Evolutionary conservation across 2,888 invertebrate genomes (phyloP).

Genomic region (Platycnemis pennipes): DNA sequence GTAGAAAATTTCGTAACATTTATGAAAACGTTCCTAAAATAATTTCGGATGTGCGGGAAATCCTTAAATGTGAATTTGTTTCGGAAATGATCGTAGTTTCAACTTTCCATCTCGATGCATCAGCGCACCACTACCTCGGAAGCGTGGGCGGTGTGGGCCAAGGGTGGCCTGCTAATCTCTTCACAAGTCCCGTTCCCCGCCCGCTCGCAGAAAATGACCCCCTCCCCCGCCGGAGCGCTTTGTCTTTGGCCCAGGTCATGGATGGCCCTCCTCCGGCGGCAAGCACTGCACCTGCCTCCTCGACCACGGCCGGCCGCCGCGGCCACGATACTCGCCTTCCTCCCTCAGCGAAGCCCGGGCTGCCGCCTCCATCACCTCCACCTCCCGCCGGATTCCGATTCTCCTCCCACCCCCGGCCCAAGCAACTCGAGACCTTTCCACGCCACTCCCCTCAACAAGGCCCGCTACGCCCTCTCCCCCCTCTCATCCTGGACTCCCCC

Average conservation of each 20-base stretch:
- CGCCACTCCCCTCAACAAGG: background rate
- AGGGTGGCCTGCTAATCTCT: background rate
- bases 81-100: too few relatives aligned
- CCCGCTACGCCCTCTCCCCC: background rate
- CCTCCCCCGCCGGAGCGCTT: background rate
- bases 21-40: too few relatives aligned
- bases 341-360: background rate
- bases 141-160: too few relatives aligned
- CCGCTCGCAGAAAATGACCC: background rate
- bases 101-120: too few relatives aligned
- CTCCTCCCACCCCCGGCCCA: background rate
- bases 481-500: background rate
- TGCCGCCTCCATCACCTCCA: background rate
- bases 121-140: too few relatives aligned
- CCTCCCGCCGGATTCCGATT: background rate
- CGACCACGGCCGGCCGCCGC: background rate
- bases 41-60: too few relatives aligned
- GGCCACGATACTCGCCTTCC: background rate
- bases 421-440: background rate
- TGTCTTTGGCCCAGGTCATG: conserved; percentile 22
- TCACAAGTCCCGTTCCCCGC: background rate
- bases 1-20: too few relatives aligned
- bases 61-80: too few relatives aligned
- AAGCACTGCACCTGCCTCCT: background rate
- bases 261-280: background rate